Percentiles rank a stretch among this genome's conserved stretches.
These are phyloP conservation scores for Rhabdornis inornatus DNA, from an alignment of 2,113 vertebrate genomes.

Conservation along the genomic window DNA sequence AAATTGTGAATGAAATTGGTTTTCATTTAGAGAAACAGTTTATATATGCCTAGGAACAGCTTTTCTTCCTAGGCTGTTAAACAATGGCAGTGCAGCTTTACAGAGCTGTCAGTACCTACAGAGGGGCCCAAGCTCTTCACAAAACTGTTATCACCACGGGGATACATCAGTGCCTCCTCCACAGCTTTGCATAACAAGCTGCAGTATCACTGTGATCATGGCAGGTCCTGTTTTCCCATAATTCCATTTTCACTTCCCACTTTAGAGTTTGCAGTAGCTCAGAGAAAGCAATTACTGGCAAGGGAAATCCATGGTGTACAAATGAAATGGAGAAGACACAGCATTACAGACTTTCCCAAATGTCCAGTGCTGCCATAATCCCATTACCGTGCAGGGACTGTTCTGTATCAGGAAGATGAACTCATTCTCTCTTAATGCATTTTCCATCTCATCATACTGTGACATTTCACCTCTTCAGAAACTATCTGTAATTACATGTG, in stretches of 20 bases:
- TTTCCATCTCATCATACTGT: conserved; percentile 34
- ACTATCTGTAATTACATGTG: not conserved
- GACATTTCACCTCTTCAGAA: conserved; percentile 49
- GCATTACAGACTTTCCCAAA: not conserved
- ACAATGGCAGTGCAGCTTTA: not conserved
- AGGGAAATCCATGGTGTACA: not conserved
- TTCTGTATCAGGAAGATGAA: conserved; percentile 35
- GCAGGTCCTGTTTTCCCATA: not conserved
- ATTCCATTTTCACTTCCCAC: not conserved
- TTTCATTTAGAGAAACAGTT: not conserved
- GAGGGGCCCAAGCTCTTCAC: not conserved
- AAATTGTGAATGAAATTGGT: not conserved
- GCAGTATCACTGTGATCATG: not conserved
- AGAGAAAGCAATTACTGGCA: not conserved
- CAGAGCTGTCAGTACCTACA: not conserved
- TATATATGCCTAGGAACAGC: not conserved
- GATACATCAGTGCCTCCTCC: not conserved
- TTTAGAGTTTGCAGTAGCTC: not conserved
- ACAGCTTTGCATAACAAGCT: not conserved
- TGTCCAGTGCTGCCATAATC: not conserved
- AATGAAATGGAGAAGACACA: not conserved
- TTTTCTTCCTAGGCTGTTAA: not conserved
- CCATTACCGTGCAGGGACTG: conserved; percentile 28
- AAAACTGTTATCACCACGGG: not conserved
- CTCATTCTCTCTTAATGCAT: conserved; percentile 35